Base-by-base conservation (phyloP, 1,140 invertebrate genomes). In the Drosophila novamexicana region DNA sequence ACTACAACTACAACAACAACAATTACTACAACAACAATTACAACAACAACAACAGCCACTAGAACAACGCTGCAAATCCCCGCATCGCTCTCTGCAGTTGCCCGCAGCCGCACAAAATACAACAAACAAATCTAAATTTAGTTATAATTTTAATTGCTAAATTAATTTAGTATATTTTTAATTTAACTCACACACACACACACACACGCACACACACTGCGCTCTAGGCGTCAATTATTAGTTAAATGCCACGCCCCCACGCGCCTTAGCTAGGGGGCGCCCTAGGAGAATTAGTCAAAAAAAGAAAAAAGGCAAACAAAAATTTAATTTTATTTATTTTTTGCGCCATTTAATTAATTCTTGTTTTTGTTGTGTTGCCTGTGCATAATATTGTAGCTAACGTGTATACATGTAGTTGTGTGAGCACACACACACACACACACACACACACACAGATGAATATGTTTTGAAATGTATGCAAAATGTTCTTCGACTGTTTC, bases 131-230 rank as follows among this genome's bases (percentile, higher is more conserved):
- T 14, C 14, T 57, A 57, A 36, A 36, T 36, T 70, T 70, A 64
- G 66, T 70, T 64, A 45, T 69, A 74, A 56, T 74, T 75, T 64
- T 70, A 69, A 62, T 58, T 58, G 79, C 71, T 72, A 77, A 83
- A 71, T 81, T 86, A 85, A 81, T 66, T 86, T 88, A 79, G 69
- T 71, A 83, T 67, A 75, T 73, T 84, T 84, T 72, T 76, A 82
- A 67, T 88, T 90, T 85, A 64, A 53, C 18, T 53, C 58, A 45
- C 58, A 50, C 44, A 57, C 39, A 59, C 14, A 53, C 47, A 64
- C 9, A 50, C 37, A 44, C 37, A 44, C 39, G 53, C 12, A 47
- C 54, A 64, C 18, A 45, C 36, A 47, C 45, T 29, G 54, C 59
- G 34, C 58, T 53, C 9, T 74, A 56, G 57, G 47, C 56, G 66